Percentiles rank a stretch among this genome's conserved stretches.
Conservation (phyloP, 2,888 invertebrate genomes). For the Neria commutata region DNA sequence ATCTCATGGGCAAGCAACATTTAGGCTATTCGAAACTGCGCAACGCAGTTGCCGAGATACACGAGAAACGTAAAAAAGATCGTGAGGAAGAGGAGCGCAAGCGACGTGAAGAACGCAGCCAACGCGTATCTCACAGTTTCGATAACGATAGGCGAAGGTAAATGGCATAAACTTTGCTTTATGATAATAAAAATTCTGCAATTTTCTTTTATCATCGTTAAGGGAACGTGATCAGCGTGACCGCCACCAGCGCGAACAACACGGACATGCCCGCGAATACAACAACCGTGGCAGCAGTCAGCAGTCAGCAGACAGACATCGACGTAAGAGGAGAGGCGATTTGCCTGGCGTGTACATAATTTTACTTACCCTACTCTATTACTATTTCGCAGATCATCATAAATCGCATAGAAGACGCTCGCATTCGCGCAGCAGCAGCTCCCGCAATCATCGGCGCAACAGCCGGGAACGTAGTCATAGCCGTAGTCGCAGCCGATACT, state of each 20-base stretch:
- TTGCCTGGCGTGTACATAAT: slow-evolving; percentile 17
- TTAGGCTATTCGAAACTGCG: slow-evolving; percentile 81
- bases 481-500: slow-evolving; percentile 59
- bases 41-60: slow-evolving; percentile 73
- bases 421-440: slow-evolving; percentile 43
- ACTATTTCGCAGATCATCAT: slow-evolving; percentile 42
- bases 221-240: slow-evolving; percentile 21
- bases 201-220: neutral
- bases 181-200: neutral
- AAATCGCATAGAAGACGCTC: slow-evolving; percentile 51
- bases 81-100: slow-evolving; percentile 66
- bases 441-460: slow-evolving; percentile 41
- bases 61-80: slow-evolving; percentile 67
- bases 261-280: slow-evolving; percentile 53
- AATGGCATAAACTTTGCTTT: neutral
- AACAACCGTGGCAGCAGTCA: no score
- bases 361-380: neutral
- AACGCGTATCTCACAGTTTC: neutral
- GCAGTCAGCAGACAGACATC: slow-evolving; percentile 47
- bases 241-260: slow-evolving; percentile 47
- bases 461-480: slow-evolving; percentile 51
- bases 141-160: neutral
- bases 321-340: slow-evolving; percentile 43
- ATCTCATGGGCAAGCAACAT: slow-evolving; percentile 98
- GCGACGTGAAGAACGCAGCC: slow-evolving; percentile 56